A percentile compares a stretch with the other conserved stretches of the same genome.
Evolutionary conservation across 2,888 invertebrate species (phyloP).

Genomic region (Erannis defoliaria): DNA sequence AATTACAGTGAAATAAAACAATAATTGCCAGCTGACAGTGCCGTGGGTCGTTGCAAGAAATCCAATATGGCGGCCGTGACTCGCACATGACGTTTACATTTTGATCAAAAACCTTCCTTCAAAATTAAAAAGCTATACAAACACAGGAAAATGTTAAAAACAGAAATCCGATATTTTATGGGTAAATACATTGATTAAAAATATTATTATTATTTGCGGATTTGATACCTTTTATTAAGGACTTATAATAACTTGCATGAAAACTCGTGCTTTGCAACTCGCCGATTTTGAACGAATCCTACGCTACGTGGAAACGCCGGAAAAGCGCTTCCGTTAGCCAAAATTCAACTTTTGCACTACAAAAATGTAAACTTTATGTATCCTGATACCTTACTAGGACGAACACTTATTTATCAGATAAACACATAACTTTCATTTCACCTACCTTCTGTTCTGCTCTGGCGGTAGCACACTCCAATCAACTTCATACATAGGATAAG

Average conservation of each 20-base stretch:
- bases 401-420: slow-evolving; percentile 11
- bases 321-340: slow-evolving; percentile 36
- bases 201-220: neutral
- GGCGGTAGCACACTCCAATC: slow-evolving; percentile 95
- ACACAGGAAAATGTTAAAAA: neutral
- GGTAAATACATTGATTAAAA: neutral
- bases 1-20: slow-evolving; percentile 74
- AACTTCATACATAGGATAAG: slow-evolving; percentile 89
- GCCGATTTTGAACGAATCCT: slow-evolving; percentile 29
- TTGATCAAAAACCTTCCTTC: slow-evolving; percentile 55
- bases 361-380: neutral
- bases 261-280: neutral
- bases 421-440: slow-evolving; percentile 38
- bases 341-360: neutral
- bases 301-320: slow-evolving; percentile 21
- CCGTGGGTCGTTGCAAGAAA: slow-evolving; percentile 84
- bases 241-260: neutral
- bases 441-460: slow-evolving; percentile 94
- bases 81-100: slow-evolving; percentile 77
- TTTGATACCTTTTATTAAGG: no score
- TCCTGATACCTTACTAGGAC: slow-evolving; percentile 6
- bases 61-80: slow-evolving; percentile 85
- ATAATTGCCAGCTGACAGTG: slow-evolving; percentile 85
- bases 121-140: slow-evolving; percentile 22
- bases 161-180: no score